These are phyloP conservation scores for Microctonus hyperodae DNA, from an alignment of 2,888 invertebrate genomes.

Conservation along the genomic window DNA sequence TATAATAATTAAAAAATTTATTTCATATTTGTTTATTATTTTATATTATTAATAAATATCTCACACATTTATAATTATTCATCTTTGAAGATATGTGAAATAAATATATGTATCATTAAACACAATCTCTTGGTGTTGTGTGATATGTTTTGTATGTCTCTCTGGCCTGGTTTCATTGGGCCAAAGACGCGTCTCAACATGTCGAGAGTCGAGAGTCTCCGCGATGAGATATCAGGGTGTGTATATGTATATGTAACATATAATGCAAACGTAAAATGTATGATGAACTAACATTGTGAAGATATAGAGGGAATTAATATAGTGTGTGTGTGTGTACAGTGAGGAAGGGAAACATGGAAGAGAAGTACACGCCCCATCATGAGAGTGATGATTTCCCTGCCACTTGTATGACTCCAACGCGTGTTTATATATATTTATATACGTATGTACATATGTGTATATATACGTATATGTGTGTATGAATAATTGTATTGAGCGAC, in stretches of 20 bases:
- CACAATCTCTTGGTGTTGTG: neutral
- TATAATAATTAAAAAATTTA: no score
- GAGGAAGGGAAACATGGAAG: neutral
- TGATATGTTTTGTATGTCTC: no score
- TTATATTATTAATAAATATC: no score
- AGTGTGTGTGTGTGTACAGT: no score
- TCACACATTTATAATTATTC: conserved; percentile 1
- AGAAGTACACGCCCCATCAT: conserved; percentile 13
- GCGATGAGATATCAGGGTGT: neutral
- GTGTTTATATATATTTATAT: no score
- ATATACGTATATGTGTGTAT: conserved; percentile 22
- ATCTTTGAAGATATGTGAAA: neutral
- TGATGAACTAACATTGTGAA: neutral
- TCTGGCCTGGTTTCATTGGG: conserved; percentile 55
- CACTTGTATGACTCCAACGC: conserved; percentile 22
- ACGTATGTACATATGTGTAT: neutral
- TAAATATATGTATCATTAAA: neutral
- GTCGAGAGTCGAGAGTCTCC: conserved; percentile 44
- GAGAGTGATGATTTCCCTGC: conserved; percentile 31
- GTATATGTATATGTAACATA: neutral
- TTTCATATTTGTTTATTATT: no score
- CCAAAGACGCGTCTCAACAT: neutral
- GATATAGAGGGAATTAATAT: no score
- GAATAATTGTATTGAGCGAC: conserved; percentile 46
- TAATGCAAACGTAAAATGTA: neutral